These are phyloP conservation scores for Struthio camelus DNA, from an alignment of 2,113 vertebrate species.

Conservation along the genomic window DNA sequence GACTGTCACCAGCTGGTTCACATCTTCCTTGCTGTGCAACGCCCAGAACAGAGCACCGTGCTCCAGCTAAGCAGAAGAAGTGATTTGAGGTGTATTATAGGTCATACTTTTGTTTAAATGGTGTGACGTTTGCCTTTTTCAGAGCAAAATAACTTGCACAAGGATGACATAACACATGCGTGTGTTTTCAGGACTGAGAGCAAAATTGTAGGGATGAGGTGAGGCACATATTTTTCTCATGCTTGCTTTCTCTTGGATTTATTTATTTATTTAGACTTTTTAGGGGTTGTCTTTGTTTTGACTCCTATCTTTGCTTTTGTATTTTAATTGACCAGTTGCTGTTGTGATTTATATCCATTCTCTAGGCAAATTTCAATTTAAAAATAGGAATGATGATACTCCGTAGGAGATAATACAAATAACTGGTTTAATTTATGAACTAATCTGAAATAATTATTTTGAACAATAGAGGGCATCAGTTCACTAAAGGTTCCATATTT, in stretches of 20 bases:
- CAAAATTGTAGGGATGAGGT: background rate
- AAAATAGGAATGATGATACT: background rate
- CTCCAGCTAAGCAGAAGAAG: background rate
- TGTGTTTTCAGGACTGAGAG: background rate
- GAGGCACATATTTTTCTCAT: accelerated
- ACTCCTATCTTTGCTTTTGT: background rate
- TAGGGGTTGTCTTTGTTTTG: background rate
- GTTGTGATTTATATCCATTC: background rate
- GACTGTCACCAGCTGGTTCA: background rate
- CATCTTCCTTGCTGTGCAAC: background rate
- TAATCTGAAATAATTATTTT: background rate
- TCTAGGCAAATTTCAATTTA: background rate
- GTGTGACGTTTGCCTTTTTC: background rate
- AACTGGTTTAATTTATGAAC: background rate
- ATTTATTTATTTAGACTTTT: background rate
- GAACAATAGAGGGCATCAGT: constrained; percentile 13
- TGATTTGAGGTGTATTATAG: background rate
- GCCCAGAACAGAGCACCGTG: background rate
- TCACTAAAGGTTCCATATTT: background rate
- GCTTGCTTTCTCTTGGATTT: background rate
- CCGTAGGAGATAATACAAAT: background rate
- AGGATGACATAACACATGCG: background rate
- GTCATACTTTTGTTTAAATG: background rate
- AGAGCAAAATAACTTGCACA: background rate
- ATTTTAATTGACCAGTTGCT: background rate